phyloP scores from a whole-genome alignment of 2,888 invertebrate species.

The Galeruca laticollis region DNA sequence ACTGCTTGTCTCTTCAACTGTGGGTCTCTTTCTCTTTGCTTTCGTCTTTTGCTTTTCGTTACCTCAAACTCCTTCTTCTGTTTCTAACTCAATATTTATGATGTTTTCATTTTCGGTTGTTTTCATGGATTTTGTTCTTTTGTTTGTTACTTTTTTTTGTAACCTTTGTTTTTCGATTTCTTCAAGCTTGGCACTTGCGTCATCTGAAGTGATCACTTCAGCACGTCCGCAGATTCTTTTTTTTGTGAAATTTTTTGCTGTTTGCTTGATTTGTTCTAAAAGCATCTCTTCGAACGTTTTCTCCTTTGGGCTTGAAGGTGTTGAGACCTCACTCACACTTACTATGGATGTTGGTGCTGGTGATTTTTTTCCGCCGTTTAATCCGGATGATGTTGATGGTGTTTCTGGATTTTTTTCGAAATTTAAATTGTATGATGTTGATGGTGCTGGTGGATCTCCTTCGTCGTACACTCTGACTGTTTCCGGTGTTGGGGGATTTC shows the following conservation, averaged over 20 bases:
- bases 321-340: constrained; percentile 16
- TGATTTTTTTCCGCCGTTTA: no score
- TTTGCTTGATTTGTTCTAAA: constrained; percentile 27
- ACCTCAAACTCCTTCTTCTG: no score
- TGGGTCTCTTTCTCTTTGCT: no score
- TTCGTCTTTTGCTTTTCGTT: no score
- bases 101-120: constrained; percentile 7
- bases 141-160: constrained; percentile 9
- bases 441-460: constrained; percentile 6
- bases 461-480: no score
- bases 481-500: no score
- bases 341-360: no score
- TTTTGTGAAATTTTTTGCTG: constrained; percentile 21
- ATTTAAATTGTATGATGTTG: constrained; percentile 10
- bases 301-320: constrained; percentile 15
- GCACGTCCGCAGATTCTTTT: constrained; percentile 28
- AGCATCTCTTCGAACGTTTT: constrained; percentile 27
- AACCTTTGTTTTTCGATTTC: constrained; percentile 36
- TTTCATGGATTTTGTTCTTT: constrained; percentile 9
- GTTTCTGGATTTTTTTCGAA: neutral
- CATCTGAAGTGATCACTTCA: no score
- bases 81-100: no score
- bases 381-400: constrained; percentile 21
- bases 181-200: no score
- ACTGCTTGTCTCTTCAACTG: no score